A percentile compares a stretch with the other conserved stretches of the same genome.
Evolutionary conservation across 2,797 vertebrate species (phyloP).

Genomic region (Pristis pectinata): DNA sequence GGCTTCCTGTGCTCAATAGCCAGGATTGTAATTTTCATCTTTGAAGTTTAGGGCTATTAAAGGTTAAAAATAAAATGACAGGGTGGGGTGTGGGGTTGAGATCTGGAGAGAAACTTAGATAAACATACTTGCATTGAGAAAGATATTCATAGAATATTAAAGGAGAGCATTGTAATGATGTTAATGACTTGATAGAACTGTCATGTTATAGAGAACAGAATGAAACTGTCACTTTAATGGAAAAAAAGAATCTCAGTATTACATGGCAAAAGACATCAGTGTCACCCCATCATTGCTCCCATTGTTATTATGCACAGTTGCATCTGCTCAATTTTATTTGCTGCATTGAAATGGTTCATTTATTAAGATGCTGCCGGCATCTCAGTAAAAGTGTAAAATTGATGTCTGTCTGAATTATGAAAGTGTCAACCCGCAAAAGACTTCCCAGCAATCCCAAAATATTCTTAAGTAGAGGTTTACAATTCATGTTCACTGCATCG

Average conservation of each 20-base stretch:
- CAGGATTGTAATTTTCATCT: background rate
- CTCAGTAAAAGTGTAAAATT: slow-evolving; percentile 8
- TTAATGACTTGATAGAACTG: background rate
- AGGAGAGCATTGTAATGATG: background rate
- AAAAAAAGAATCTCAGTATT: background rate
- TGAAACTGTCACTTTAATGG: slow-evolving; percentile 6
- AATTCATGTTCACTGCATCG: background rate
- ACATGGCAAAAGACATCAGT: background rate
- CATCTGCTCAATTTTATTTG: slow-evolving; percentile 21
- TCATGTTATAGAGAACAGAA: background rate
- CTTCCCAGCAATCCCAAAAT: slow-evolving; percentile 17
- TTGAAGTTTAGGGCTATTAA: background rate
- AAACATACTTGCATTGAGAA: background rate
- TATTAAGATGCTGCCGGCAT: slow-evolving; percentile 22
- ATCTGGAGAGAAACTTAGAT: background rate
- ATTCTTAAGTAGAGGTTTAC: background rate
- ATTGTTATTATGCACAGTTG: slow-evolving; percentile 26
- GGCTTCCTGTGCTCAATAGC: background rate
- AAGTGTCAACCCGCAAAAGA: background rate
- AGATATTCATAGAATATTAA: background rate
- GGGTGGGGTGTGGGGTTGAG: background rate
- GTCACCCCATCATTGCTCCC: slow-evolving; percentile 16
- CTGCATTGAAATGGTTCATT: background rate
- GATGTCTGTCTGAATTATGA: slow-evolving; percentile 26
- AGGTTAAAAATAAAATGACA: background rate